Conservation (phyloP, 37 sponge, comb jelly and placozoan species). For the Spongilla lacustris region DNA sequence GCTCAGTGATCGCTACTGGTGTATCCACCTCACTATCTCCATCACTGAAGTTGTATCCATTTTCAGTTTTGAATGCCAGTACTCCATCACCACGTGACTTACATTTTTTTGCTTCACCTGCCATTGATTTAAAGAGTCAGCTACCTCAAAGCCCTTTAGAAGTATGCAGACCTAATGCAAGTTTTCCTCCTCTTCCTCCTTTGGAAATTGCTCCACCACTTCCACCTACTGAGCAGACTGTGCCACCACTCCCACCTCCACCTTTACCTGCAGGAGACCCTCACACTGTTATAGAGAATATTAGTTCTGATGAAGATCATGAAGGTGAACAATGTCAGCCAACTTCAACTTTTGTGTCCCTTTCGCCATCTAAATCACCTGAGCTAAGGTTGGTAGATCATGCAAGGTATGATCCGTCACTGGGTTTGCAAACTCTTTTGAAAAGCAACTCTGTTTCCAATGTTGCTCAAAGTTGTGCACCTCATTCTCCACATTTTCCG, state of each 20-base stretch:
- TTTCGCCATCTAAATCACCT: constrained; percentile 46
- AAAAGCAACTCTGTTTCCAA: neutral
- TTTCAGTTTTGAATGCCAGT: neutral
- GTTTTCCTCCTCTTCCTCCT: neutral
- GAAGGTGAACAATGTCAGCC: neutral
- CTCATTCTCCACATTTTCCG: neutral
- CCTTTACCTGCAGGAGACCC: constrained; percentile 25
- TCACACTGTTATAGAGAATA: constrained; percentile 53
- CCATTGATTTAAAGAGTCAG: neutral
- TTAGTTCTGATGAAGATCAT: constrained; percentile 64
- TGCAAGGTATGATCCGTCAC: constrained; percentile 49
- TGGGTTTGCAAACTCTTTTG: constrained; percentile 42
- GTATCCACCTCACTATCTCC: neutral
- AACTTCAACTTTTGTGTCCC: constrained; percentile 38
- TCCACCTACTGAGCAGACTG: constrained; percentile 36
- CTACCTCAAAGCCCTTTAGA: neutral
- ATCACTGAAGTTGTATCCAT: neutral
- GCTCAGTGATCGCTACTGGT: neutral
- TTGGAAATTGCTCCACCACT: constrained; percentile 27
- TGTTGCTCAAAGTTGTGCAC: neutral
- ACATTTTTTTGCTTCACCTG: neutral
- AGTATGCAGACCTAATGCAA: neutral
- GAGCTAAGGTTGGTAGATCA: neutral
- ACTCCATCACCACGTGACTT: constrained; percentile 1
- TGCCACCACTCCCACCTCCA: constrained; percentile 49